Percentiles rank a stretch among this genome's conserved stretches.
Conservation (phyloP, 2,888 invertebrate genomes). For the Cordylochernes scorpioides region DNA sequence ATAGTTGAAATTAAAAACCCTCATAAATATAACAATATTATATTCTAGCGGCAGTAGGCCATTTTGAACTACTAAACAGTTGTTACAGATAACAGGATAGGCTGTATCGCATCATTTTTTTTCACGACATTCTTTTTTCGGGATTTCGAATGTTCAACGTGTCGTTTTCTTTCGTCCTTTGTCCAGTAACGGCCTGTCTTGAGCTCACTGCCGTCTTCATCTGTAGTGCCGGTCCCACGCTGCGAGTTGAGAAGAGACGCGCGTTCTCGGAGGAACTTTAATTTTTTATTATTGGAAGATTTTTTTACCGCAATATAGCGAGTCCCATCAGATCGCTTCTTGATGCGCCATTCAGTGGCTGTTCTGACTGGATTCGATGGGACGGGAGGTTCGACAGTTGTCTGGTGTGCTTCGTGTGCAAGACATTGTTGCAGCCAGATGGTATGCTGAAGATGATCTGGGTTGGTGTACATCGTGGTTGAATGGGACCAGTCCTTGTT, state of each 20-base stretch:
- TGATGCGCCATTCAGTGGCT: conserved; percentile 37
- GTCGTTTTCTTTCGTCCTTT: conserved; percentile 42
- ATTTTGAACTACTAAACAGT: too few relatives aligned
- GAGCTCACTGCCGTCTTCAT: conserved; percentile 48
- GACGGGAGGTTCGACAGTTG: background rate
- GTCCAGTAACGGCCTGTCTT: conserved; percentile 47
- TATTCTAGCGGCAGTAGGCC: too few relatives aligned
- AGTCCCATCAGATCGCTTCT: conserved; percentile 43
- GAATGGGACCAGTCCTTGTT: too few relatives aligned
- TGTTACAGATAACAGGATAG: too few relatives aligned
- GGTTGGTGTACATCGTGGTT: conserved; percentile 41
- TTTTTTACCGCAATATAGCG: conserved; percentile 46
- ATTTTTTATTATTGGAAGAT: conserved; percentile 35
- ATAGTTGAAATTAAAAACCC: too few relatives aligned
- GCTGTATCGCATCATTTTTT: too few relatives aligned
- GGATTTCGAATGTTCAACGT: conserved; percentile 39
- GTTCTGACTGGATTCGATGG: background rate
- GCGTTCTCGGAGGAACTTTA: conserved; percentile 36
- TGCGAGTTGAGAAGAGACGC: conserved; percentile 38
- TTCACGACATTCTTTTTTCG: conserved; percentile 22
- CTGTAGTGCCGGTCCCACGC: conserved; percentile 38
- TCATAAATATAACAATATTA: too few relatives aligned
- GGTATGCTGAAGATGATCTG: conserved; percentile 38
- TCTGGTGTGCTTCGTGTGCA: conserved; percentile 12
- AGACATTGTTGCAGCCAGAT: conserved; percentile 31